Evolutionary conservation across 2,797 vertebrate genomes (phyloP), one percentile per base, ranked within the genome.

Genomic region (Coregonus suidteri): DNA sequence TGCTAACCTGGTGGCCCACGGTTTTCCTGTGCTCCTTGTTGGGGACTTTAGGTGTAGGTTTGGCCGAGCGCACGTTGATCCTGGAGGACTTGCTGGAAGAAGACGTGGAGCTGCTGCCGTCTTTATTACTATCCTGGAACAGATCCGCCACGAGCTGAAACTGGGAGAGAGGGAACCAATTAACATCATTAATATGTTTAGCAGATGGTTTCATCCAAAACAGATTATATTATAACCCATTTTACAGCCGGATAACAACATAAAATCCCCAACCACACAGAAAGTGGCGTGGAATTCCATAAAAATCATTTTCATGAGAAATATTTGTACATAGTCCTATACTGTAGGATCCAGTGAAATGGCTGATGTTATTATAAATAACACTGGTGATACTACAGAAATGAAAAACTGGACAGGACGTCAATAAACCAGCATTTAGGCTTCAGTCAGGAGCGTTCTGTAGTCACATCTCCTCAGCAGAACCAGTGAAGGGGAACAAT

Each of bases 21-120:
- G 95, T 97, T 85, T 98, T 97, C 92, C 95, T 94, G 93, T 99
- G 96, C 35, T 99, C 96, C 15, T 94, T 97, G 89, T 97, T 99
- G 82, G 95, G 88, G 18, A 85, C 83, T 88, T 96, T 98, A 65
- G 94, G 79, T 0, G 59, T 31, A 0, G 94, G 85, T 77, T 92
- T 96, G 66, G 95, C 94, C 0, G 97, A 77, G 3, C 97, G 94
- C 35, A 98, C 35, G 0, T 84, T 96, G 84, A 98, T 93, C 86
- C 91, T 95, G 14, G 94, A 77, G 0, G 90, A 78, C 14, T 92
- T 92, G 16, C 73, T 0, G 4, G 85, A 30, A 3, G 65, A 18
- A 9, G 83, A 1, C 0, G 92, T 1, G 0, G 92, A 1, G 4
- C 62, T 18, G 2, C 77, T 0, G 0, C 72, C 6, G 0, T 94